Percentiles rank a stretch among this genome's conserved stretches.
Conservation (phyloP, 2,797 vertebrate genomes). For the Hippocampus kuda region DNA sequence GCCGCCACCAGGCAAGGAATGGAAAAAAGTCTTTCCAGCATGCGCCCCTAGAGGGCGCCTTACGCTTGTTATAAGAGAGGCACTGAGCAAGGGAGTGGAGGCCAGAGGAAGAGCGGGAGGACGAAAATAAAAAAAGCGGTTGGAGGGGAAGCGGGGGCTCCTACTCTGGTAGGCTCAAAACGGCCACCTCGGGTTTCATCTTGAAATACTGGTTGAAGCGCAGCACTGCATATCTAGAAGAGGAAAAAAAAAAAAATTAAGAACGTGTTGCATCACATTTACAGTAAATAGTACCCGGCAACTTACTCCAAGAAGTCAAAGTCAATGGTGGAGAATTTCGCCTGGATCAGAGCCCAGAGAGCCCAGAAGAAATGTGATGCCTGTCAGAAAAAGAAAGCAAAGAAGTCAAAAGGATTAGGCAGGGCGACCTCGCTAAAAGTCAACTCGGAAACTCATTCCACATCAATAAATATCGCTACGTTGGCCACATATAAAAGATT, state of each 20-base stretch:
- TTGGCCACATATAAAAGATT: no score
- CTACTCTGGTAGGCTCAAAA: conserved; percentile 80
- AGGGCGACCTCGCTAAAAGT: not conserved
- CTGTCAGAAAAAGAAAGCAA: conserved; percentile 49
- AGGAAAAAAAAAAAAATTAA: not conserved
- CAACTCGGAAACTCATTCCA: no score
- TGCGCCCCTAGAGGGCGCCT: conserved; percentile 45
- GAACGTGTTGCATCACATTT: not conserved
- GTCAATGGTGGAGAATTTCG: conserved; percentile 88
- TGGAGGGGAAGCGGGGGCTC: not conserved
- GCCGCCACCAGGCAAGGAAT: conserved; percentile 21
- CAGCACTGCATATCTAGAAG: conserved; percentile 83
- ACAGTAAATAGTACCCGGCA: not conserved
- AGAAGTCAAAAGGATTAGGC: conserved; percentile 4
- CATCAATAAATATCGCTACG: no score
- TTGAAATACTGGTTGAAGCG: conserved; percentile 96
- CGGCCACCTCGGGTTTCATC: conserved; percentile 84
- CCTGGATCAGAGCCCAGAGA: conserved; percentile 91
- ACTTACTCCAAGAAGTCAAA: conserved; percentile 92
- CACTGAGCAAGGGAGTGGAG: conserved; percentile 20
- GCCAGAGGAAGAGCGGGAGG: conserved; percentile 21
- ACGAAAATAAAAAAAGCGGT: conserved; percentile 1
- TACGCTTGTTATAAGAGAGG: conserved; percentile 20
- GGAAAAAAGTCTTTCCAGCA: conserved; percentile 32
- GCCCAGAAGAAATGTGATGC: conserved; percentile 93